Evolutionary conservation across 2,113 vertebrate genomes (phyloP), one percentile per base, ranked within the genome.

Genomic region (Lamprotornis superbus): DNA sequence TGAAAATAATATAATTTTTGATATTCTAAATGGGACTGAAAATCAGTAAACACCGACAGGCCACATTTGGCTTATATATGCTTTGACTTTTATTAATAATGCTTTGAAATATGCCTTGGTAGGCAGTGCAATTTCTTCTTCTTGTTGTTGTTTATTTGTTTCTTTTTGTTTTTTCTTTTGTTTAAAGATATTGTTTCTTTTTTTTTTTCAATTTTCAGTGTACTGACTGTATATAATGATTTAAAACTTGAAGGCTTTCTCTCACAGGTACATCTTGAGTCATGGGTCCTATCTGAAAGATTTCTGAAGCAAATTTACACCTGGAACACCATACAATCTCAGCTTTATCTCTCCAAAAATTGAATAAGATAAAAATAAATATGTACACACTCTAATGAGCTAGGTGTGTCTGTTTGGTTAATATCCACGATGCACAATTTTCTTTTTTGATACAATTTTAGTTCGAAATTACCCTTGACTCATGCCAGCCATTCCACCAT

Each of bases 351-450:
- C 53, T 49, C 25, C 21, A 87, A 37, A 23, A 83, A 22, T 3
- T 46, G n/a, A 87, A 76, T 67, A 91, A 89, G 37, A 87, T 52
- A 91, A 93, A 95, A 94, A 94, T 87, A 93, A 94, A 83, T 74
- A 93, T 35, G 27, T 77, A 70, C 35, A 44, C 42, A 23, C 24
- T 40, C 30, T 83, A 93, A 93, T 39, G 33, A 83, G 30, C 44
- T 80, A 89, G 74, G 30, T 89, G 71, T 90, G 63, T 65, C 59
- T 87, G 16, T 77, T 74, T 92, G 69, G 44, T 82, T 79, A 94
- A 93, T 83, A 91, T 80, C 47, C 39, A 23, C 10, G 1, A 44
- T 24, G 63, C 46, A 88, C 69, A 77, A 12, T 83, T 80, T 89
- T 78, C 47, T 31, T 14, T 50, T 92, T 86, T 83, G 50, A 63